phyloP scores from a whole-genome alignment of 2,797 vertebrate genomes.

The Clarias laeviceps region DNA sequence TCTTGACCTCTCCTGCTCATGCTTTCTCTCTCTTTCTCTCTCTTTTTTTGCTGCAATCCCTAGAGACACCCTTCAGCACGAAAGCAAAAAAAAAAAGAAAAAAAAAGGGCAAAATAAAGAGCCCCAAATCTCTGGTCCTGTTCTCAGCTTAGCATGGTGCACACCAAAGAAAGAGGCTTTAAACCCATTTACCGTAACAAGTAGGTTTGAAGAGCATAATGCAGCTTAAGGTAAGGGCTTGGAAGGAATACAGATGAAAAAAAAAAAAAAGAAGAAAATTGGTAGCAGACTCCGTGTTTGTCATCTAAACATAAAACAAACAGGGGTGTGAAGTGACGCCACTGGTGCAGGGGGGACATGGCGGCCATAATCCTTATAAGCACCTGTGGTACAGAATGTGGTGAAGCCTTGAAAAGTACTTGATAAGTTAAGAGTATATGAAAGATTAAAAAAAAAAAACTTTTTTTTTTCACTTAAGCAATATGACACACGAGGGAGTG shows the following conservation, averaged over 20 bases:
- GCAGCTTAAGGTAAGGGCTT: constrained; percentile 12
- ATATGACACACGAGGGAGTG: too few species aligned
- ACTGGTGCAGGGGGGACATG: not conserved
- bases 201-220: constrained; percentile 14
- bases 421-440: too few species aligned
- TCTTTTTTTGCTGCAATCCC: constrained; percentile 63
- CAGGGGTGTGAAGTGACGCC: not conserved
- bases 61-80: constrained; percentile 71
- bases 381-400: not conserved
- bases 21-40: constrained; percentile 31
- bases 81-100: constrained; percentile 69
- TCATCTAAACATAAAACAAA: not conserved
- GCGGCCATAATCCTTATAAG: not conserved
- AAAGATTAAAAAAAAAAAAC: too few species aligned
- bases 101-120: constrained; percentile 33
- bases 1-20: constrained; percentile 28
- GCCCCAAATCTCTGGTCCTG: constrained; percentile 47
- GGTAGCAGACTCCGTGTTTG: not conserved
- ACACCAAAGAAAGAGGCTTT: constrained; percentile 47
- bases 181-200: constrained; percentile 33
- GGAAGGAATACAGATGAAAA: constrained; percentile 27
- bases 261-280: not conserved
- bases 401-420: not conserved
- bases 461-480: too few species aligned
- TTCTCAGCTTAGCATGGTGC: constrained; percentile 50